Conservation (phyloP, 2,797 vertebrate genomes). For the Austrolebias charrua region DNA sequence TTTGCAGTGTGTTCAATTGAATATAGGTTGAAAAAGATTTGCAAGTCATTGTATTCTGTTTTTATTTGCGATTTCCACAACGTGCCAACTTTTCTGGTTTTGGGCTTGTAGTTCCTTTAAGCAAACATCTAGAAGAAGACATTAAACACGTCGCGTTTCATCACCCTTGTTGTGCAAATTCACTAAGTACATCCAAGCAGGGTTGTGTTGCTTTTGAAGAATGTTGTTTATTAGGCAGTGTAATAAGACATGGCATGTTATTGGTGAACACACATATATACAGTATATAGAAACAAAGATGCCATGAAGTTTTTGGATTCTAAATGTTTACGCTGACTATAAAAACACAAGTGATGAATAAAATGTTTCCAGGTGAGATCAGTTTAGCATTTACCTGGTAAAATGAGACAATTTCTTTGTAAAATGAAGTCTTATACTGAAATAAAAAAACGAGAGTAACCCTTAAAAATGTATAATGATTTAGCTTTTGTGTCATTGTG, state of each 20-base stretch:
- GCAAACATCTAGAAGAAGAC: not conserved
- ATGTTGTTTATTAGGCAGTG: too few species aligned
- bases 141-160: not conserved
- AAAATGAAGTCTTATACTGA: not conserved
- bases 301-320: too few species aligned
- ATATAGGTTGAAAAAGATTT: too few species aligned
- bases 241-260: too few species aligned
- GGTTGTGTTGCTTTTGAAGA: not conserved
- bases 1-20: too few species aligned
- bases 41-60: too few species aligned
- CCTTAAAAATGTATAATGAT: not conserved
- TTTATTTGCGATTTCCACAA: too few species aligned
- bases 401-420: not conserved
- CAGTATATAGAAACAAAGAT: too few species aligned
- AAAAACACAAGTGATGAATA: constrained; percentile 25
- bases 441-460: not conserved
- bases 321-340: constrained; percentile 36
- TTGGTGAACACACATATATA: too few species aligned
- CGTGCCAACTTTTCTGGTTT: too few species aligned
- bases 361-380: constrained; percentile 38
- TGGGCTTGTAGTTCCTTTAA: too few species aligned
- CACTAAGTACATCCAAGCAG: constrained; percentile 13
- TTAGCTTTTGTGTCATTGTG: not conserved
- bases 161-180: not conserved
- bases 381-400: not conserved